A percentile compares a stretch with the other conserved stretches of the same genome.
Evolutionary conservation across 1,140 invertebrate species (phyloP).

Genomic region (Diorhabda carinulata): DNA sequence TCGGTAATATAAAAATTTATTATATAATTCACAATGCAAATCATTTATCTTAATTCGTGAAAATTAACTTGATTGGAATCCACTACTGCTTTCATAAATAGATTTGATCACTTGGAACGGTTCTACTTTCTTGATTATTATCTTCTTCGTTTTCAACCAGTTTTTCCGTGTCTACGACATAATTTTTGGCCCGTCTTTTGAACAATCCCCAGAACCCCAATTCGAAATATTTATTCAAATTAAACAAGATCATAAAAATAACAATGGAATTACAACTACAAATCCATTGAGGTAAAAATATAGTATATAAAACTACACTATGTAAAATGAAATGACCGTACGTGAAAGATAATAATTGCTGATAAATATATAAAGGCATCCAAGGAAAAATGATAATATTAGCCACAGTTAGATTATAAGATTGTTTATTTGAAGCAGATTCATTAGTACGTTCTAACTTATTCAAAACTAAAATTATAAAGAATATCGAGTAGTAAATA

Average conservation of each 20-base stretch:
- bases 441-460: no score
- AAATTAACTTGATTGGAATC: no score
- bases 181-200: conserved; percentile 6
- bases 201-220: conserved; percentile 18
- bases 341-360: neutral
- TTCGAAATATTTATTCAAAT: conserved; percentile 21
- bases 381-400: conserved; percentile 5
- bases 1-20: no score
- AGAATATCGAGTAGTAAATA: no score
- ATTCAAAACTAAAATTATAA: no score
- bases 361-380: neutral
- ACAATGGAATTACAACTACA: neutral
- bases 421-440: neutral
- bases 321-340: neutral
- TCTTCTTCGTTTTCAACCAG: conserved; percentile 17
- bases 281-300: conserved; percentile 7
- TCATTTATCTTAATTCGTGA: no score
- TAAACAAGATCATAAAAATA: conserved; percentile 5
- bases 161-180: conserved; percentile 10
- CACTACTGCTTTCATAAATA: no score
- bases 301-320: neutral
- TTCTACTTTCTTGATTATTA: neutral
- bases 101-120: no score
- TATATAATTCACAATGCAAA: no score
- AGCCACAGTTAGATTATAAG: neutral